These are phyloP conservation scores for Caenorhabditis plicata DNA, from an alignment of 2,888 invertebrate genomes.

Conservation along the genomic window DNA sequence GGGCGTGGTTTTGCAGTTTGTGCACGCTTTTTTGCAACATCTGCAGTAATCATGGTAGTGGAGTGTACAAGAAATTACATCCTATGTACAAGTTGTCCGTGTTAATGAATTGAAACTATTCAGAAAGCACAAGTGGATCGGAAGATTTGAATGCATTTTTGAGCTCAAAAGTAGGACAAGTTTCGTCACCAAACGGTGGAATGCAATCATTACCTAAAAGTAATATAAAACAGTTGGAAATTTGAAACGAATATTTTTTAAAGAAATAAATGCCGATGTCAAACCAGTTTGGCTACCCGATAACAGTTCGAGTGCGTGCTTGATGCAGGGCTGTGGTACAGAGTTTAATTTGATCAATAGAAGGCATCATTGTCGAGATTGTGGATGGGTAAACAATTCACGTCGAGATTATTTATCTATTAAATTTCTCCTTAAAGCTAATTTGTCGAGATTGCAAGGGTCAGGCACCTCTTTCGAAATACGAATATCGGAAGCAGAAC, in stretches of 20 bases:
- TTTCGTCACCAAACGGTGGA: neutral
- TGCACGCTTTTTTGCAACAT: no score
- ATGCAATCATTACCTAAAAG: no score
- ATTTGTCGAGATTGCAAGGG: constrained; percentile 58
- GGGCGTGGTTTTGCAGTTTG: no score
- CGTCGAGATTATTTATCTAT: constrained; percentile 3
- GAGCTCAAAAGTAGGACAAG: neutral
- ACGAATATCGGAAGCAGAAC: constrained; percentile 39
- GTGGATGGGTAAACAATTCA: constrained; percentile 76
- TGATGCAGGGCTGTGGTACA: constrained; percentile 75
- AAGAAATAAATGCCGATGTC: constrained; percentile 63
- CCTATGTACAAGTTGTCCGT: no score
- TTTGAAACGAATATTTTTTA: neutral
- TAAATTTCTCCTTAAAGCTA: constrained; percentile 37
- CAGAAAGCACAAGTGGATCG: no score
- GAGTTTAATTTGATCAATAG: constrained; percentile 81
- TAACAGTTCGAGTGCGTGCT: constrained; percentile 77
- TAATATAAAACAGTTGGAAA: no score
- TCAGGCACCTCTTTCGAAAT: constrained; percentile 53
- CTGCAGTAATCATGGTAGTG: no score
- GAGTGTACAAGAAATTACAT: no score
- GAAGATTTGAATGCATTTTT: neutral
- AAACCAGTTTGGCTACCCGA: constrained; percentile 86
- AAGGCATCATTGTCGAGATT: constrained; percentile 81
- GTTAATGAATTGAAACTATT: no score